A percentile compares a stretch with the other conserved stretches of the same genome.
Evolutionary conservation across 2,797 vertebrate species (phyloP).

Genomic region (Columba guinea): DNA sequence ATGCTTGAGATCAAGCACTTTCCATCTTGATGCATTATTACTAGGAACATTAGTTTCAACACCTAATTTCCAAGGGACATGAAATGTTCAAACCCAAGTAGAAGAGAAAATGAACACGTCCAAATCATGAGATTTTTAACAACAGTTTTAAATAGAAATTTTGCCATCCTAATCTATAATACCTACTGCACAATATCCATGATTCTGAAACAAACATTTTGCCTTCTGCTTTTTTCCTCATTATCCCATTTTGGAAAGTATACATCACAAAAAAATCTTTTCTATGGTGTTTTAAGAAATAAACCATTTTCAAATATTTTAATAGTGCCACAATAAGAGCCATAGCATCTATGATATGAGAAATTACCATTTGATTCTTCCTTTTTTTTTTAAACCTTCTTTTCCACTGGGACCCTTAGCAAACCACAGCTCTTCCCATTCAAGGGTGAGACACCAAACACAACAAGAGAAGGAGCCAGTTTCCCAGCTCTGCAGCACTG

Average conservation of each 20-base stretch:
- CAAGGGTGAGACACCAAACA: conserved; percentile 7
- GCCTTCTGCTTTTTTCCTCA: background rate
- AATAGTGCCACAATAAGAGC: background rate
- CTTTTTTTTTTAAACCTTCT: background rate
- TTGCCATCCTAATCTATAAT: background rate
- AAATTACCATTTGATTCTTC: background rate
- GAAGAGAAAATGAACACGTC: background rate
- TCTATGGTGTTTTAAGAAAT: background rate
- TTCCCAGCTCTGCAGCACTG: conserved; percentile 26
- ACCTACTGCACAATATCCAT: background rate
- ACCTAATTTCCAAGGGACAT: background rate
- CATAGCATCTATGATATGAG: background rate
- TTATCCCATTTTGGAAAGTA: background rate
- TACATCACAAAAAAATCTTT: background rate
- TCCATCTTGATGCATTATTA: conserved; percentile 12
- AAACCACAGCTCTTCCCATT: background rate
- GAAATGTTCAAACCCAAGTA: background rate
- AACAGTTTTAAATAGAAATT: background rate
- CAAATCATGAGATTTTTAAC: background rate
- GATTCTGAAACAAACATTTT: background rate
- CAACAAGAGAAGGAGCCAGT: background rate
- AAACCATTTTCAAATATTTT: background rate
- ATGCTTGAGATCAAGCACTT: conserved; percentile 7
- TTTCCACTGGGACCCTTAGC: background rate
- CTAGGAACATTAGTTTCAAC: conserved; percentile 3